Conservation (phyloP, 2,888 invertebrate genomes). For the Baronia brevicornis region DNA sequence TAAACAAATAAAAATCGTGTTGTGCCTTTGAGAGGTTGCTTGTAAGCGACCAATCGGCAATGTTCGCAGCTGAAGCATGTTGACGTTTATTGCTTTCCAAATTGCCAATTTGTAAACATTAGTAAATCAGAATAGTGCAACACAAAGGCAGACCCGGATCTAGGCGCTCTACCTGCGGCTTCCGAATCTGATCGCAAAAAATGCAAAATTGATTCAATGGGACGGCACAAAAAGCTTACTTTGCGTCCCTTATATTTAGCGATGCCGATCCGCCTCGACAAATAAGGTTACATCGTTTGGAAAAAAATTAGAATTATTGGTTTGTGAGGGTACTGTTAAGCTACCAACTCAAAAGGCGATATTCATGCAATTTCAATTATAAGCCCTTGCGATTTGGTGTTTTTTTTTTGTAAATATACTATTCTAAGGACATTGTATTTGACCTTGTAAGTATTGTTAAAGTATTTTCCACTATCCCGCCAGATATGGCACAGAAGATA, state of each 20-base stretch:
- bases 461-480: too few relatives aligned
- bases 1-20: constrained; percentile 19
- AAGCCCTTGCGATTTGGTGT: constrained; percentile 3
- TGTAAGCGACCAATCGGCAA: constrained; percentile 45
- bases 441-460: too few relatives aligned
- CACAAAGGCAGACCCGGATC: constrained; percentile 66
- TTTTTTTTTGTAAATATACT: too few relatives aligned
- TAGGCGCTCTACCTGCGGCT: constrained; percentile 71
- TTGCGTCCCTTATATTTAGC: constrained; percentile 64
- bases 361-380: constrained; percentile 16
- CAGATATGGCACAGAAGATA: too few relatives aligned
- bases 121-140: constrained; percentile 46
- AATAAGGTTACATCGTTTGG: constrained; percentile 64
- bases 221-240: constrained; percentile 54
- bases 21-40: constrained; percentile 18
- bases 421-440: constrained; percentile 16
- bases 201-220: constrained; percentile 63
- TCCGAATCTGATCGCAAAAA: constrained; percentile 68
- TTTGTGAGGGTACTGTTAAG: constrained; percentile 35
- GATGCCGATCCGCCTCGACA: constrained; percentile 56
- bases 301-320: constrained; percentile 60
- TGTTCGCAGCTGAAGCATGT: constrained; percentile 58
- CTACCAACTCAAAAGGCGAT: constrained; percentile 22
- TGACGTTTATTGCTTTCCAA: constrained; percentile 65
- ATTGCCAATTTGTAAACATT: constrained; percentile 70